phyloP scores from a whole-genome alignment of 2,888 invertebrate genomes.

The Iselma pallidipennis region DNA sequence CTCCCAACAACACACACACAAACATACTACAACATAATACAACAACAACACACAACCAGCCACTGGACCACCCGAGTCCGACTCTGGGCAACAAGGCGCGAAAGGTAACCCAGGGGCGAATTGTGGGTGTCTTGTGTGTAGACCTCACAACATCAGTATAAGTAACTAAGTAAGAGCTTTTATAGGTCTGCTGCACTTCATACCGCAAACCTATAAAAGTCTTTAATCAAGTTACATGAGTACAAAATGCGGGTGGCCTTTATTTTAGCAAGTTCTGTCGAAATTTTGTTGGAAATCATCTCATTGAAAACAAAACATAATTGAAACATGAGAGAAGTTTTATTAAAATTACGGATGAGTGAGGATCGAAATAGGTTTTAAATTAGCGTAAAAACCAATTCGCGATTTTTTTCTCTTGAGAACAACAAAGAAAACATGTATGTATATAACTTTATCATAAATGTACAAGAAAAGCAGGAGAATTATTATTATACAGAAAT shows the following conservation, averaged over 20 bases:
- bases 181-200: background rate
- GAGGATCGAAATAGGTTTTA: background rate
- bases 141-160: conserved; percentile 9
- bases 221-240: background rate
- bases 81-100: background rate
- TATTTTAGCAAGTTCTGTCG: too few species aligned
- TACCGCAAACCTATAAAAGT: background rate
- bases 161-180: background rate
- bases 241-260: background rate
- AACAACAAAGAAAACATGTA: too few species aligned
- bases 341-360: too few species aligned
- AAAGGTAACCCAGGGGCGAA: conserved; percentile 11
- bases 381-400: too few species aligned
- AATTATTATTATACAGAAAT: too few species aligned
- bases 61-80: conserved; percentile 3
- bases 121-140: conserved; percentile 16
- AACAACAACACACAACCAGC: background rate
- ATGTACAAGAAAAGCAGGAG: too few species aligned
- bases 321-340: too few species aligned
- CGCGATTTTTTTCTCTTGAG: too few species aligned
- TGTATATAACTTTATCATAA: too few species aligned
- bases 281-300: too few species aligned
- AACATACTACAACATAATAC: background rate
- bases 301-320: too few species aligned
- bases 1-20: too few species aligned